Evolutionary conservation across 30 jellyfish, hydroid and myxozoan genomes (phyloP), one percentile per base, ranked within the genome.

Genomic region (Aurelia sp.): DNA sequence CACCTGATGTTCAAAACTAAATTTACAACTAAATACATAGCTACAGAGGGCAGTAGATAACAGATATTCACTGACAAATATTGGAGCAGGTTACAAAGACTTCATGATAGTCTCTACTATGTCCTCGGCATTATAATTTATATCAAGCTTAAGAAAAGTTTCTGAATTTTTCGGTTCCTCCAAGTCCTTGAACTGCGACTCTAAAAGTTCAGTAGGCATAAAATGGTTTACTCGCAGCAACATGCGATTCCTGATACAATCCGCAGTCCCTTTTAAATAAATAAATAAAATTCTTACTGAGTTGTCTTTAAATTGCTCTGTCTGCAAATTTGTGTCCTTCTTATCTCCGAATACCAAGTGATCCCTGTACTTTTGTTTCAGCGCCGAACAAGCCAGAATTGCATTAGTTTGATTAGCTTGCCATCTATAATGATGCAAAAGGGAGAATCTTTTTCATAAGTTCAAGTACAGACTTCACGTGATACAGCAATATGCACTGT

Each of bases 371-470:
- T 50, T 27, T 57, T 19, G 51, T 40, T 73, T 85, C 73, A 85
- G 53, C 10, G 88, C 88, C 11, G 94, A 85, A 51, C 94, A 85
- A 16, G 94, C 94, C 64, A 85, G 63, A 20, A 85, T 38, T 8
- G 81, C 81, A 58, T 85, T 47, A 0, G 40, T 63, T 22, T 38
- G 20, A 4, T 21, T n/a, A 4, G 20, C n/a, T 27, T 8, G 5
- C 88, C 88, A 85, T 9, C 88, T 79, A 63, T 4, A 38, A 38
- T 38, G 2, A 4, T 38, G 50, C 50, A 38, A 7, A 59, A 8
- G 16, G 31, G 24, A 59, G 3, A n/a, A 5, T 59, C 33, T 38
- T 38, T 38, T 44, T 44, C 0, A 1, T 44, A 44, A 44, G 9
- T 44, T 9, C 55, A 44, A 44, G 55, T 5, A 44, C 0, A 44